Conservation (phyloP, 2,113 vertebrate genomes). For the Donacobius atricapilla region DNA sequence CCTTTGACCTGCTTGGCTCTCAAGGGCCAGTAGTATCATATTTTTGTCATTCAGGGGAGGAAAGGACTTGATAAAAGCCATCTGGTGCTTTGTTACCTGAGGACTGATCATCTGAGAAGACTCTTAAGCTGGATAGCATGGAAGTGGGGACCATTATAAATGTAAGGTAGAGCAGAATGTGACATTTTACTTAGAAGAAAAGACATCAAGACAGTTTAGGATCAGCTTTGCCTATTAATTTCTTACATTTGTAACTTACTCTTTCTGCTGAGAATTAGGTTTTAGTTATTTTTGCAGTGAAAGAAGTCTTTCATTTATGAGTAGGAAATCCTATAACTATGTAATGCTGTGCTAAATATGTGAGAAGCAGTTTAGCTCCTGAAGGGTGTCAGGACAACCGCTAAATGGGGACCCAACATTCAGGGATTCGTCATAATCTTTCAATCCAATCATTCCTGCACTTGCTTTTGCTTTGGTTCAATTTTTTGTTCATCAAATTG, state of each 20-base stretch:
- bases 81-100: neutral
- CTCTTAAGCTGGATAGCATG: neutral
- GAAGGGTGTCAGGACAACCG: neutral
- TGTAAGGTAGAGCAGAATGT: neutral
- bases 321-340: neutral
- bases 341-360: neutral
- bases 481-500: neutral
- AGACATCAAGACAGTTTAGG: neutral
- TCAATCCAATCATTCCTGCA: neutral
- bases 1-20: neutral
- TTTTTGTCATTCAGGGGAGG: neutral
- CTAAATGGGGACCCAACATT: neutral
- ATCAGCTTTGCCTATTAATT: neutral
- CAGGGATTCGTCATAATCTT: neutral
- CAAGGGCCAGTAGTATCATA: neutral
- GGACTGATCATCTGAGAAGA: neutral
- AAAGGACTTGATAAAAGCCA: neutral
- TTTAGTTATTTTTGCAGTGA: neutral
- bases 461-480: neutral
- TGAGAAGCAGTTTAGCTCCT: neutral
- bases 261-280: neutral
- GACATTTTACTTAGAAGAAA: neutral
- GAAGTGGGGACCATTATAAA: neutral
- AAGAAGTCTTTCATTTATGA: neutral
- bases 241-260: neutral